Evolutionary conservation across 2,113 vertebrate genomes (phyloP).

Genomic region (Triplophysa siluroides): DNA sequence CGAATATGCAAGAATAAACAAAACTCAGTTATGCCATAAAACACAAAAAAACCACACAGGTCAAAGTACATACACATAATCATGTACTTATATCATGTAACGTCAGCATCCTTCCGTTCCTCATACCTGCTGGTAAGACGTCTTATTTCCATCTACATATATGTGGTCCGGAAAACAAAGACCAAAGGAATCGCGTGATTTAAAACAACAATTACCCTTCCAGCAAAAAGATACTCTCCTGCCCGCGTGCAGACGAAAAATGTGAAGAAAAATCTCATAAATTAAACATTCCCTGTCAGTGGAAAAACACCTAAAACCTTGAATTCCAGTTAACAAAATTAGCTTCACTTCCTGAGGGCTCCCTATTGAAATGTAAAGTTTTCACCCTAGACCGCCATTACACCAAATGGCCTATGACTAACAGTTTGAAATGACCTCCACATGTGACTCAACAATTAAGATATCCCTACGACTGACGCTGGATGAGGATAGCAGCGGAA

Average conservation of each 20-base stretch:
- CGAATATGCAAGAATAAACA: too few relatives aligned
- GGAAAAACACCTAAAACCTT: neutral
- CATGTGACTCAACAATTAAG: neutral
- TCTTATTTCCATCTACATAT: neutral
- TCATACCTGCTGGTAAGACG: neutral
- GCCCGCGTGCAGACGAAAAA: neutral
- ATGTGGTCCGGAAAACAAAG: neutral
- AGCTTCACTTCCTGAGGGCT: neutral
- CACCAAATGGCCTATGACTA: neutral
- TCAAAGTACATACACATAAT: too few relatives aligned
- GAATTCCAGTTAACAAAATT: neutral
- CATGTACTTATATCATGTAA: neutral
- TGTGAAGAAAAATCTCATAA: neutral
- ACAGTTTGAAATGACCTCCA: neutral
- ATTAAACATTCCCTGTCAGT: neutral
- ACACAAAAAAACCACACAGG: neutral
- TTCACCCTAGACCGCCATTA: neutral
- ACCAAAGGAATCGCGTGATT: neutral
- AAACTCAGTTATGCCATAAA: neutral
- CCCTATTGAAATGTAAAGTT: neutral
- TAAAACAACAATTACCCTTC: constrained; percentile 3
- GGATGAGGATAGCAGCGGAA: constrained; percentile 16
- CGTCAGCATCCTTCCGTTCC: too few relatives aligned
- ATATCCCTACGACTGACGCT: constrained; percentile 2
- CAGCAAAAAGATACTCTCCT: neutral